These are phyloP conservation scores for Calliphora vomitoria DNA, from an alignment of 2,888 invertebrate species.

Conservation along the genomic window DNA sequence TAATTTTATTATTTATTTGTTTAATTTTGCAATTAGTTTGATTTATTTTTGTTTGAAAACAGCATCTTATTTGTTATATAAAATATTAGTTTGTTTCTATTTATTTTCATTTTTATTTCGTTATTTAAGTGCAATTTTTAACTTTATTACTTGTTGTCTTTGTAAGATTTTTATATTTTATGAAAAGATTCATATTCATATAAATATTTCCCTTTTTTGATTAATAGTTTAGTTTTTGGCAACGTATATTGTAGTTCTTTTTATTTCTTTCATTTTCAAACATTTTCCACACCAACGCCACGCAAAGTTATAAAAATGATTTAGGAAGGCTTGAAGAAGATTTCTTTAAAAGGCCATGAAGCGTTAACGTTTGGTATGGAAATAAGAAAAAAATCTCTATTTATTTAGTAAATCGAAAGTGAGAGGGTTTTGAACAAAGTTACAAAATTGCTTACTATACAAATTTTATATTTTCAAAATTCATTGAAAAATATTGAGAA, in stretches of 20 bases:
- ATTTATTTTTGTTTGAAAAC: conserved; percentile 61
- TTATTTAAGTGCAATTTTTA: conserved; percentile 65
- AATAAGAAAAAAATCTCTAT: neutral
- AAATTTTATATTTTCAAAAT: too few relatives aligned
- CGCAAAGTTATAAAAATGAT: conserved; percentile 70
- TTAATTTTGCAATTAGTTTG: conserved; percentile 73
- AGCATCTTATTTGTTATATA: conserved; percentile 49
- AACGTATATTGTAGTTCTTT: conserved; percentile 54
- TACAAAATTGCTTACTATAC: too few relatives aligned
- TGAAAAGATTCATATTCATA: conserved; percentile 17
- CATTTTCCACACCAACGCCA: conserved; percentile 73
- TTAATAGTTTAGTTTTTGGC: conserved; percentile 71
- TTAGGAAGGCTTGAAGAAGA: conserved; percentile 43
- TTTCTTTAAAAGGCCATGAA: conserved; percentile 24
- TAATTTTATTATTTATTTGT: conserved; percentile 72
- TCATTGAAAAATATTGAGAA: too few relatives aligned
- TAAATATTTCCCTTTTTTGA: conserved; percentile 45
- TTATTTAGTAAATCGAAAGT: too few relatives aligned
- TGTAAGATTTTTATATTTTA: conserved; percentile 17
- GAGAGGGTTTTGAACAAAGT: too few relatives aligned
- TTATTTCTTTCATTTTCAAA: conserved; percentile 42
- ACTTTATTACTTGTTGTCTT: conserved; percentile 59
- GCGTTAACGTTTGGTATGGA: neutral
- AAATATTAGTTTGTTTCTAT: conserved; percentile 51
- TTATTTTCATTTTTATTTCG: conserved; percentile 18